Conservation (phyloP, 2,113 vertebrate species). For the Ailuropoda melanoleuca region DNA sequence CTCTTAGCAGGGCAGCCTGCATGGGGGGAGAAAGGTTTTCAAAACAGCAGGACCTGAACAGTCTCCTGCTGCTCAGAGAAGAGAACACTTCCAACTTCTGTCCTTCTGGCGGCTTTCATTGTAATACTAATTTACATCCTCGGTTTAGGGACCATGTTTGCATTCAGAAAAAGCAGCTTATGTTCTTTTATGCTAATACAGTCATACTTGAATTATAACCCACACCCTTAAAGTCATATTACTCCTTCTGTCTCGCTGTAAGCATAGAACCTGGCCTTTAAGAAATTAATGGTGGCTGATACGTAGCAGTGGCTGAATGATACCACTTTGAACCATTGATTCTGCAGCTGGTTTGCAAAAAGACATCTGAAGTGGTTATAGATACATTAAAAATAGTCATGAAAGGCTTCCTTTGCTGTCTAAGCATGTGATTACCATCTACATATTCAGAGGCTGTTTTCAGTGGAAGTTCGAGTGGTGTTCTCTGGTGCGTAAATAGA, state of each 20-base stretch:
- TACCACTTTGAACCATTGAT: slow-evolving; percentile 77
- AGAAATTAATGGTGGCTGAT: slow-evolving; percentile 66
- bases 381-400: slow-evolving; percentile 81
- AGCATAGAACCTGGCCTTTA: slow-evolving; percentile 67
- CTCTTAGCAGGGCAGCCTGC: slow-evolving; percentile 84
- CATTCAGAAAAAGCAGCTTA: slow-evolving; percentile 79
- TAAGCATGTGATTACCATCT: slow-evolving; percentile 63
- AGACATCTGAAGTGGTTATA: slow-evolving; percentile 75
- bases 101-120: slow-evolving; percentile 87
- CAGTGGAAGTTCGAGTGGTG: slow-evolving; percentile 56
- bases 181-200: slow-evolving; percentile 81
- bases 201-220: slow-evolving; percentile 80
- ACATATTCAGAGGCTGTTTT: slow-evolving; percentile 74
- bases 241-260: slow-evolving; percentile 53
- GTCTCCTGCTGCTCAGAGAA: slow-evolving; percentile 85
- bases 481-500: slow-evolving; percentile 66
- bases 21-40: slow-evolving; percentile 83
- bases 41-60: slow-evolving; percentile 87
- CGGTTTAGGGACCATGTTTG: slow-evolving; percentile 80
- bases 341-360: slow-evolving; percentile 80
- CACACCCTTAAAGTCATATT: slow-evolving; percentile 76
- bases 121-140: slow-evolving; percentile 86
- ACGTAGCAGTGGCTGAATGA: slow-evolving; percentile 60
- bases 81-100: slow-evolving; percentile 87
- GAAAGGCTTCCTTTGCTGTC: slow-evolving; percentile 71